A percentile compares a stretch with the other conserved stretches of the same genome.
Evolutionary conservation across 2,888 invertebrate species (phyloP).

Genomic region (Arrhopalites spinosus): DNA sequence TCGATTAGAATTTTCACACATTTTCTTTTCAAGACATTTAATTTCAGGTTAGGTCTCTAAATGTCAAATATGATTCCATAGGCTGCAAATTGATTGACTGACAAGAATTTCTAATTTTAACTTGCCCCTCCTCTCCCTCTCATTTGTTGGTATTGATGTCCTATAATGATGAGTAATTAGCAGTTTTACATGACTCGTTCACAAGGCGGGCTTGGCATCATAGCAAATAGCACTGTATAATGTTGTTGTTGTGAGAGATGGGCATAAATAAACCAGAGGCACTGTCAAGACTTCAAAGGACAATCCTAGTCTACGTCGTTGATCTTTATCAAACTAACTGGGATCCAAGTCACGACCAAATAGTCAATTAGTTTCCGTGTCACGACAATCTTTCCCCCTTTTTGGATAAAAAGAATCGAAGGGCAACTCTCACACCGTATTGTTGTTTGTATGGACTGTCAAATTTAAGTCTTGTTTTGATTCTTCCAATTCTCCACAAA

Average conservation of each 20-base stretch:
- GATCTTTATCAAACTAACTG: not conserved
- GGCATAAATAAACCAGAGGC: not conserved
- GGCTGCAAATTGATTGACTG: not conserved
- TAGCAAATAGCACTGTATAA: not conserved
- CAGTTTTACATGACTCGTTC: not conserved
- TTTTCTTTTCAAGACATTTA: slow-evolving; percentile 41
- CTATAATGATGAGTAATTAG: not conserved
- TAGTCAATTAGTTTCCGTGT: too few species aligned
- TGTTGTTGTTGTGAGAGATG: too few species aligned
- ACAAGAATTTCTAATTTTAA: not conserved
- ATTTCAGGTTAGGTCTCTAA: not conserved
- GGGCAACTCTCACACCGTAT: too few species aligned
- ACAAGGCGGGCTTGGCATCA: not conserved
- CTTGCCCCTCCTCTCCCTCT: not conserved
- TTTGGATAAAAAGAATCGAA: too few species aligned
- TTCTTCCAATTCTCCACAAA: too few species aligned
- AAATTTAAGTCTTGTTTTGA: too few species aligned
- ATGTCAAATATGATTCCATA: not conserved
- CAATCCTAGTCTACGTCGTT: not conserved
- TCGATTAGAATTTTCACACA: slow-evolving; percentile 52
- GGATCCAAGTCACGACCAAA: not conserved
- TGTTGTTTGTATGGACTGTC: too few species aligned
- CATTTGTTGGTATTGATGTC: not conserved
- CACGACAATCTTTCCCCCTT: too few species aligned
- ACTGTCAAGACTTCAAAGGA: not conserved